Evolutionary conservation across 2,113 vertebrate species (phyloP).

Genomic region (Saccopteryx bilineata): DNA sequence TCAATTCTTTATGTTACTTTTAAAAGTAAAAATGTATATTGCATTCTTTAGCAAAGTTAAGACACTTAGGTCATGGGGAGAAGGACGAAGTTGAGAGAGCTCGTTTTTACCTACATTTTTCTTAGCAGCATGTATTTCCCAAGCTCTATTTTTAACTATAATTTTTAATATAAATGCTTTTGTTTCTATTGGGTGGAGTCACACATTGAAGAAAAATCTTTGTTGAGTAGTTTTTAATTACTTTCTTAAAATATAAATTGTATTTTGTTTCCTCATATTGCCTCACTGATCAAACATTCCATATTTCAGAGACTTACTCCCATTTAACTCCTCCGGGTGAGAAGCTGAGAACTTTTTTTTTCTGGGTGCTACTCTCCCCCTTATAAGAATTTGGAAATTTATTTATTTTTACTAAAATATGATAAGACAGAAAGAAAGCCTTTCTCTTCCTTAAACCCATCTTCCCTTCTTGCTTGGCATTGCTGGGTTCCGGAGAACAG

Average conservation of each 20-base stretch:
- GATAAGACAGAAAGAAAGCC: neutral
- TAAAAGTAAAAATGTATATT: constrained; percentile 5
- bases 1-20: neutral
- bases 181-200: neutral
- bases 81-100: neutral
- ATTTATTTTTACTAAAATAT: neutral
- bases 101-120: neutral
- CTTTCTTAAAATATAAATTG: constrained; percentile 48
- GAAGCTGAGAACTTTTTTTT: neutral
- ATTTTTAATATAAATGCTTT: neutral
- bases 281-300: neutral
- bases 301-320: neutral
- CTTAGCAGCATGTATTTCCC: neutral
- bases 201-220: neutral
- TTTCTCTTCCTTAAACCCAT: neutral
- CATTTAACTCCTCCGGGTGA: constrained; percentile 1
- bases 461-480: neutral
- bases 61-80: neutral
- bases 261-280: neutral
- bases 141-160: neutral
- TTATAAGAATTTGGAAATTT: constrained; percentile 19
- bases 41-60: constrained; percentile 52
- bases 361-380: neutral
- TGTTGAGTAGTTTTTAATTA: neutral
- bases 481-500: neutral